A percentile compares a stretch with the other conserved stretches of the same genome.
phyloP scores from a whole-genome alignment of 2,113 vertebrate species.

The Lasiurus borealis region DNA sequence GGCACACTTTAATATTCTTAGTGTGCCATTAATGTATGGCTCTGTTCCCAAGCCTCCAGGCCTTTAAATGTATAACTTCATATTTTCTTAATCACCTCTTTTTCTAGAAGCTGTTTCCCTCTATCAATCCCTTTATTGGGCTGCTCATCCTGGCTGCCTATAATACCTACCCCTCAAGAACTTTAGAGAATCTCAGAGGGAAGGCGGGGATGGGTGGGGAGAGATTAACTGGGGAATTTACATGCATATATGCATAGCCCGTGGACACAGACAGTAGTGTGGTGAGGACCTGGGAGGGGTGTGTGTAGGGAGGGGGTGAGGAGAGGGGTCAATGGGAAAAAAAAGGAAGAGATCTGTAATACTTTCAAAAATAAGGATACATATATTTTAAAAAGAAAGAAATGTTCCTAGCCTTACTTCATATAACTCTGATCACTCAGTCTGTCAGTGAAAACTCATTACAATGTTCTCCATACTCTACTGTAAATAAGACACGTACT shows the following conservation, averaged over 20 bases:
- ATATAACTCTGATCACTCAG: slow-evolving; percentile 27
- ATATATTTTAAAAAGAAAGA: too few species aligned
- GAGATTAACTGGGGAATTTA: too few species aligned
- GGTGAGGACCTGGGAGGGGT: too few species aligned
- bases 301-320: too few species aligned
- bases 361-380: too few species aligned
- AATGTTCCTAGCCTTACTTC: slow-evolving; percentile 4
- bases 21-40: background rate
- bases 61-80: background rate
- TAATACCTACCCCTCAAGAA: background rate
- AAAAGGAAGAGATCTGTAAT: too few species aligned
- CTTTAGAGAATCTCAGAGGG: slow-evolving; percentile 38
- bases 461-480: slow-evolving; percentile 27
- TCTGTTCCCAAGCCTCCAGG: background rate
- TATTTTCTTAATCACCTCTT: background rate
- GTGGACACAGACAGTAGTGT: too few species aligned
- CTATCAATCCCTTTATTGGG: background rate
- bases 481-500: slow-evolving; percentile 25
- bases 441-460: slow-evolving; percentile 52
- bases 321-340: too few species aligned
- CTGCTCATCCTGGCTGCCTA: background rate
- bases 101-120: background rate
- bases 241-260: too few species aligned
- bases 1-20: background rate
- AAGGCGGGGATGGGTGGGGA: too few species aligned